phyloP scores from a whole-genome alignment of 2,888 invertebrate genomes.

The Geophilus truncorum region DNA sequence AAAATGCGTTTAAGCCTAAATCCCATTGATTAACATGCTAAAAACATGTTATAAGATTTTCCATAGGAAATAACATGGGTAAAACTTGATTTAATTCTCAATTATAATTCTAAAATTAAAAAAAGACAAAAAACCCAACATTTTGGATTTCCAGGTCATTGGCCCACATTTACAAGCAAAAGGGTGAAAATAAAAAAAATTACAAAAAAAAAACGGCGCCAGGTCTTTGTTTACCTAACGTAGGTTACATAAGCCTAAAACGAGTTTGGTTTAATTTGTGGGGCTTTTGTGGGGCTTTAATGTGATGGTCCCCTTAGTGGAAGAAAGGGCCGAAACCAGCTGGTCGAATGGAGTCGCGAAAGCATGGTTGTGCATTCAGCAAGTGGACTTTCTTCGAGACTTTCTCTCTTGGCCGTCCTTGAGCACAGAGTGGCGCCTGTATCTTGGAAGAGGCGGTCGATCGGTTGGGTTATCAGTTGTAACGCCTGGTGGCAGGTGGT shows the following conservation, averaged over 20 bases:
- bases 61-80: no score
- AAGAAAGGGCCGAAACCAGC: not conserved
- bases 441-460: not conserved
- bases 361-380: not conserved
- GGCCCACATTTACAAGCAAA: not conserved
- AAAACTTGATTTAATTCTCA: no score
- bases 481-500: not conserved
- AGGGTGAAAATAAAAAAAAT: no score
- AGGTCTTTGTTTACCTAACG: no score
- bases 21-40: no score
- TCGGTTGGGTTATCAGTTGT: not conserved
- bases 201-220: no score
- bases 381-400: slow-evolving; percentile 5
- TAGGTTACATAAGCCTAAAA: not conserved
- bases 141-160: not conserved
- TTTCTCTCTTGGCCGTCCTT: not conserved
- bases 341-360: not conserved
- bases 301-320: not conserved
- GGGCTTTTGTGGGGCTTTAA: no score
- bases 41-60: no score
- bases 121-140: no score
- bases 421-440: not conserved
- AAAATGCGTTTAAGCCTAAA: no score
- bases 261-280: no score
- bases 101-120: no score